Base-by-base conservation (phyloP, 2,797 vertebrate genomes). In the Pseudopleuronectes americanus region DNA sequence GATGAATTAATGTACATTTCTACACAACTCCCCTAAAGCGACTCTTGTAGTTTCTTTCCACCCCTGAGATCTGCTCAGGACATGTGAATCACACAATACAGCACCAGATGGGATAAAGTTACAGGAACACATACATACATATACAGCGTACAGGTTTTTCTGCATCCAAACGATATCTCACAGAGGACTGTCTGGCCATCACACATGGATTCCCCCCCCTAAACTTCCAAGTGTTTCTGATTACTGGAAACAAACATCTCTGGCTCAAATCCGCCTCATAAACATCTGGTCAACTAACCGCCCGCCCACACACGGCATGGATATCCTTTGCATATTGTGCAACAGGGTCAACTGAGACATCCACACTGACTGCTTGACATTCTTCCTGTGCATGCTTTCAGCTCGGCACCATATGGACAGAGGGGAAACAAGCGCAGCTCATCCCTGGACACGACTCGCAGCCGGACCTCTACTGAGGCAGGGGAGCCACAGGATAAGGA, bases 221-320 rank as follows among this genome's bases (percentile, higher is more conserved):
- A 43, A 73, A 83, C 69, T 31, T 47, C 70, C 65, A 67, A 69
- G 26, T 83, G 70, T 79, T 85, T 67, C 56, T 69, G 61, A 83
- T 89, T 82, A 79, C 49, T 45, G 56, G 65, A 75, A 76, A 85
- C 79, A 85, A 90, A 85, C 83, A 89, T 73, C 64, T 67, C 63
- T 68, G 68, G 76, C 72, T 84, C 71, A 62, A 85, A 79, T 80
- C 69, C 6, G 28, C 61, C 57, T 81, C 64, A 76, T 66, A 89
- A 88, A 91, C 85, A 88, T 89, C 83, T 91, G 86, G 82, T 77
- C 71, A 63, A 57, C 68, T 65, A 68, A 71, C 79, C 64, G 64
- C 76, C 58, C 76, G 64, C 79, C 65, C 77, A 84, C 58, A 60
- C 23, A 8, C 58, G 19, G 77, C 58, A 69, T 74, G 75, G 57